Percentiles rank a stretch among this genome's conserved stretches.
Evolutionary conservation across 1,140 invertebrate species (phyloP).

Genomic region (Popillia japonica): DNA sequence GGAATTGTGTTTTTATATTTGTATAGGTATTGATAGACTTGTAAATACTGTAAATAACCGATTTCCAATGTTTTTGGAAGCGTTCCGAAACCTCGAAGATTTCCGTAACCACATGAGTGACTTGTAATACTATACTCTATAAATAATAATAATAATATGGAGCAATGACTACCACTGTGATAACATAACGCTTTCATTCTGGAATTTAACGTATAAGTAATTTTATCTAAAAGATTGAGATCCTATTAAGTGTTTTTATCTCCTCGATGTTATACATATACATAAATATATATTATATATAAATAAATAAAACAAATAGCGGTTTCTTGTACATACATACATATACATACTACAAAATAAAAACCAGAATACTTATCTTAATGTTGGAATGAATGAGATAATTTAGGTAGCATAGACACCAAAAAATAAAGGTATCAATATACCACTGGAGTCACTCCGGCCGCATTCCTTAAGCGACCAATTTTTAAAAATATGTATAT

Average conservation of each 20-base stretch:
- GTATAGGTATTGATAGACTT: background rate
- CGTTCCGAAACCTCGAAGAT: slow-evolving; percentile 13
- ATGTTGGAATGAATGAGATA: slow-evolving; percentile 18
- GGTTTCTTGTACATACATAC: slow-evolving; percentile 22
- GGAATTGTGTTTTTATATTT: background rate
- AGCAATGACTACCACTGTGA: slow-evolving; percentile 62
- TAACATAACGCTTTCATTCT: slow-evolving; percentile 62
- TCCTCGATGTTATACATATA: slow-evolving; percentile 37
- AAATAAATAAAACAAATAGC: slow-evolving; percentile 10
- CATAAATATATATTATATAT: slow-evolving; percentile 5
- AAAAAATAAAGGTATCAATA: slow-evolving; percentile 34
- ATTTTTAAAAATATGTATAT: slow-evolving; percentile 35
- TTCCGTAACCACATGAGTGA: slow-evolving; percentile 23
- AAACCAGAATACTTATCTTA: too few species aligned
- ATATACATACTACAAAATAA: too few species aligned
- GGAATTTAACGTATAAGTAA: slow-evolving; percentile 56
- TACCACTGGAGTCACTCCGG: slow-evolving; percentile 18
- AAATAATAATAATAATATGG: slow-evolving; percentile 57
- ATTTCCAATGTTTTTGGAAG: background rate
- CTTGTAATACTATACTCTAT: slow-evolving; percentile 33
- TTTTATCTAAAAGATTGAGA: slow-evolving; percentile 54
- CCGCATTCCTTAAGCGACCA: slow-evolving; percentile 25
- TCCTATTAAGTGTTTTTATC: slow-evolving; percentile 43
- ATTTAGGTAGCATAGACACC: slow-evolving; percentile 30
- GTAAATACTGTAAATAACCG: slow-evolving; percentile 13